Evolutionary conservation across 2,888 invertebrate species (phyloP).

Genomic region (Latrodectus hesperus): DNA sequence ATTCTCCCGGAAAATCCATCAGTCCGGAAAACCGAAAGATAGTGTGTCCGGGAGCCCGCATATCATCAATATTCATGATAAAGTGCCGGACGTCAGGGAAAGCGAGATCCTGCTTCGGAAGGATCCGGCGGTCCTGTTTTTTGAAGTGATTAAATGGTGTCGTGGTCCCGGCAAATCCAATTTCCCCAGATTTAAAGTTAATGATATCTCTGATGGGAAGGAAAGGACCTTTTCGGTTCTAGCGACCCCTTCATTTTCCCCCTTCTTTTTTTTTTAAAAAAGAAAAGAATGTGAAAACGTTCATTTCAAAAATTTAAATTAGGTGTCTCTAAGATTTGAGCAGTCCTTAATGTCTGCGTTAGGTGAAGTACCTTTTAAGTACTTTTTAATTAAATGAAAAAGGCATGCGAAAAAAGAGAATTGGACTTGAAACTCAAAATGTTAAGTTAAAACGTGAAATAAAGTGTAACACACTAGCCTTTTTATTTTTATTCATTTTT

Average conservation of each 20-base stretch:
- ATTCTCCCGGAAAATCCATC: conserved; percentile 56
- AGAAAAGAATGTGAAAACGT: conserved; percentile 8
- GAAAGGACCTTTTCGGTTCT: background rate
- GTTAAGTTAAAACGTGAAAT: no score
- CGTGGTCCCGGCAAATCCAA: conserved; percentile 40
- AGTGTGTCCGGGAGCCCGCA: conserved; percentile 23
- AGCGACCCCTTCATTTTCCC: background rate
- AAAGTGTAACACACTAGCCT: no score
- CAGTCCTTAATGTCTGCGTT: conserved; percentile 26
- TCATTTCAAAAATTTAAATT: background rate
- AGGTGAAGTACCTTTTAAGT: background rate
- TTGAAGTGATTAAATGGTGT: conserved; percentile 62
- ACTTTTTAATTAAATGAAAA: no score
- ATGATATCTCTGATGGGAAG: conserved; percentile 41
- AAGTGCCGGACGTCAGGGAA: conserved; percentile 50
- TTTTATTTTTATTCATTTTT: no score
- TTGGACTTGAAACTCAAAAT: no score
- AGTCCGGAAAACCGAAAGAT: conserved; percentile 62
- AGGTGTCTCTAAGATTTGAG: no score
- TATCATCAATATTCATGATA: conserved; percentile 69
- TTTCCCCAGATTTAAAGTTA: conserved; percentile 53
- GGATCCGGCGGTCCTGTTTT: conserved; percentile 13
- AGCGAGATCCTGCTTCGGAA: conserved; percentile 33
- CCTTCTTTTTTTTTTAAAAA: no score
- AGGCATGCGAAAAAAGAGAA: no score